A percentile compares a stretch with the other conserved stretches of the same genome.
Evolutionary conservation across 2,113 vertebrate species (phyloP).

Genomic region (Scartelaos histophorus): DNA sequence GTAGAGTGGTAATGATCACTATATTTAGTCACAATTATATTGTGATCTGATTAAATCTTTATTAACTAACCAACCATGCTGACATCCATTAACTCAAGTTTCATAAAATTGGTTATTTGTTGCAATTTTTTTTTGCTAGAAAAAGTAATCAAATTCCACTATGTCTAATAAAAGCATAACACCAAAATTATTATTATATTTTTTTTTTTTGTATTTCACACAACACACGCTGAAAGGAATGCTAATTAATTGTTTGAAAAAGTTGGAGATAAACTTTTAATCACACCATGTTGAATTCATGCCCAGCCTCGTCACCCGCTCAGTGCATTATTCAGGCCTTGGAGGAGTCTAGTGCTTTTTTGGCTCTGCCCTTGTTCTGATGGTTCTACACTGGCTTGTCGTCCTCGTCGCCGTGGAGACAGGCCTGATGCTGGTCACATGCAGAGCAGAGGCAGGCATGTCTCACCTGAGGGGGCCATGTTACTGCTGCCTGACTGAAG

Average conservation of each 20-base stretch:
- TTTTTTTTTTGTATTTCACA: constrained; percentile 65
- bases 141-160: no score
- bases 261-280: constrained; percentile 76
- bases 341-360: constrained; percentile 69
- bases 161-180: not conserved
- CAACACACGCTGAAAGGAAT: constrained; percentile 50
- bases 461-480: constrained; percentile 65
- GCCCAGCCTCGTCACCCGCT: constrained; percentile 52
- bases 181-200: constrained; percentile 48
- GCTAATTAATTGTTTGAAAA: constrained; percentile 78
- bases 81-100: no score
- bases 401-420: constrained; percentile 44
- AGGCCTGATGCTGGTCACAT: constrained; percentile 37
- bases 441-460: constrained; percentile 31
- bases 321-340: constrained; percentile 67
- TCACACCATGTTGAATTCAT: constrained; percentile 54
- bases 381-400: constrained; percentile 28
- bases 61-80: no score
- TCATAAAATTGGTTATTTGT: no score
- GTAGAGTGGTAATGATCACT: no score
- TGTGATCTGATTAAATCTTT: not conserved
- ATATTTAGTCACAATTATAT: no score
- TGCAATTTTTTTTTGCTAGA: no score
- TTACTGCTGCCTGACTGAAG: constrained; percentile 43
- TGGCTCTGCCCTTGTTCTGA: constrained; percentile 53